A percentile compares a stretch with the other conserved stretches of the same genome.
These are phyloP conservation scores for Chelon auratus DNA, from an alignment of 2,797 vertebrate species.

Conservation along the genomic window DNA sequence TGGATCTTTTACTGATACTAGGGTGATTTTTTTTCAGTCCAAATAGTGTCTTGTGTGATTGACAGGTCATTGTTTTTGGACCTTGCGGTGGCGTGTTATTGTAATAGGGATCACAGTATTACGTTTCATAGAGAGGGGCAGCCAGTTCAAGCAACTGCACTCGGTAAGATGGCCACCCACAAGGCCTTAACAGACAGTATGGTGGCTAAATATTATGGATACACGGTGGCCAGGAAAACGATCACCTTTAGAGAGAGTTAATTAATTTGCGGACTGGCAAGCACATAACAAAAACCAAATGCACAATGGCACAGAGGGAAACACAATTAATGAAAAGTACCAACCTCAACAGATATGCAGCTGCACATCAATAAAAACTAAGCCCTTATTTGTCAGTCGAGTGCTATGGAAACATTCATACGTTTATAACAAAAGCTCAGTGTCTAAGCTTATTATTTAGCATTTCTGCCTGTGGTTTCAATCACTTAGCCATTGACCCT, in stretches of 20 bases:
- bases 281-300: slow-evolving; percentile 18
- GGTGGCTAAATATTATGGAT: slow-evolving; percentile 77
- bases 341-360: slow-evolving; percentile 1
- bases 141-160: slow-evolving; percentile 70
- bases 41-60: slow-evolving; percentile 59
- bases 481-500: slow-evolving; percentile 64
- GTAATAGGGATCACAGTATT: slow-evolving; percentile 72
- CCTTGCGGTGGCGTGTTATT: slow-evolving; percentile 72
- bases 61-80: slow-evolving; percentile 76
- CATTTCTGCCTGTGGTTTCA: slow-evolving; percentile 49
- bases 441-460: background rate
- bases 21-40: slow-evolving; percentile 26
- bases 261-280: slow-evolving; percentile 37
- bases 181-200: slow-evolving; percentile 54
- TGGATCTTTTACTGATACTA: slow-evolving; percentile 1
- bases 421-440: slow-evolving; percentile 13
- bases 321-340: slow-evolving; percentile 1
- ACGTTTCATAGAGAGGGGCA: slow-evolving; percentile 70
- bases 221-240: slow-evolving; percentile 57
- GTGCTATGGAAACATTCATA: slow-evolving; percentile 2
- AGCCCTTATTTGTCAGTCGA: slow-evolving; percentile 3
- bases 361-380: background rate
- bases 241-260: slow-evolving; percentile 53
- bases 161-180: slow-evolving; percentile 78
- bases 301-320: slow-evolving; percentile 7